Base-by-base conservation (phyloP, 2,888 invertebrate genomes). In the Torymus aiolomorphi region DNA sequence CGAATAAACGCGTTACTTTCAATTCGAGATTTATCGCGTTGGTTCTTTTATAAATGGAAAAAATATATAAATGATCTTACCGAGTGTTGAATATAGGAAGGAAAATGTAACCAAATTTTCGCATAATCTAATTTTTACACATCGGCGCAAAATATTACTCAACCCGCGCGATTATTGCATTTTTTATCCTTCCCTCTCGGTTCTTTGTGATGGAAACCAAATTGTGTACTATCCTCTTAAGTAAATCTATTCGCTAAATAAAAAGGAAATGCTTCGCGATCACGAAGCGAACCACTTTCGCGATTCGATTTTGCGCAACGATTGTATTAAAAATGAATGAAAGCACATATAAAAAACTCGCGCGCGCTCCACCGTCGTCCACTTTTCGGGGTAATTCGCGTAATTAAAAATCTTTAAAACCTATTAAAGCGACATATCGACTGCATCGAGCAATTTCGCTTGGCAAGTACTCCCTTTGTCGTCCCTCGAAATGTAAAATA, bases 371-470 rank as follows among this genome's bases (percentile, higher is more conserved):
- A 12, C 61, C n/a, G 24, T 24, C 12, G 24, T 61, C 14, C 61
- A 42, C 61, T 61, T 18, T 59, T 16, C 8, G 14, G 2, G 14
- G 2, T 65, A 49, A 65, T 65, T 49, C 14, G 16, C 16, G 13
- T 16, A 49, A 65, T 65, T 65, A 49, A 49, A 65, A 65, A 49
- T 65, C 65, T 65, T 49, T 65, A 65, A 65, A 65, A 65, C 49
- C 49, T 51, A 65, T 49, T 61, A 61, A 61, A 20, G 24, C 61
- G 61, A 12, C 8, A 61, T 24, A 20, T 49, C 14, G 49, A 16
- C 10, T 16, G 8, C 1, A 49, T 65, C 16, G 12, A 65, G 61
- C 24, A 2, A 61, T 61, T 61, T 61, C 24, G 24, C 24, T 24
- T 13, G n/a, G 42, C 0, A 13, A 4, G 16, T 56, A 8, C 42